A percentile compares a stretch with the other conserved stretches of the same genome.
These are phyloP conservation scores for Mythimna loreyi DNA, from an alignment of 2,888 invertebrate species.

Conservation along the genomic window DNA sequence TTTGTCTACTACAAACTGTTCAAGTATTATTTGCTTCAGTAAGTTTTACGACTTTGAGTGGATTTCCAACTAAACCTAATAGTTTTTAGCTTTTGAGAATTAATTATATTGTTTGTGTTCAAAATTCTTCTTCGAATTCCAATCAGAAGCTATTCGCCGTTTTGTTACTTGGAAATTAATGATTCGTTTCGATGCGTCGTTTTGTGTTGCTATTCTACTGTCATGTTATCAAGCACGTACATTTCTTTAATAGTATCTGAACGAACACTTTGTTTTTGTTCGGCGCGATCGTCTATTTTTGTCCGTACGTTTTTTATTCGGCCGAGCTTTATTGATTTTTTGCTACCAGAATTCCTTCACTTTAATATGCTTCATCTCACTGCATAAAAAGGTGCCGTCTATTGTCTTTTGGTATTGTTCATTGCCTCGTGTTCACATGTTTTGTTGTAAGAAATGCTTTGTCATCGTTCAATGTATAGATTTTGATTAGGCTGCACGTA, in stretches of 20 bases:
- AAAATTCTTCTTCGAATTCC: conserved; percentile 63
- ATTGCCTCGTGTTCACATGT: conserved; percentile 61
- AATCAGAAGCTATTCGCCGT: conserved; percentile 61
- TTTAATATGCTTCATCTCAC: conserved; percentile 63
- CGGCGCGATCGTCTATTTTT: conserved; percentile 58
- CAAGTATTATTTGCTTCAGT: conserved; percentile 8
- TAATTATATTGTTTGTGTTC: conserved; percentile 61
- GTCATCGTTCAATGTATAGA: conserved; percentile 64
- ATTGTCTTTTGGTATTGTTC: conserved; percentile 64
- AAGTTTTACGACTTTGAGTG: conserved; percentile 6
- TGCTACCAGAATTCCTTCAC: conserved; percentile 60
- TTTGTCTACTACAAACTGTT: conserved; percentile 10
- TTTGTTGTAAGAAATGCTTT: conserved; percentile 59
- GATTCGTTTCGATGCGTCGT: conserved; percentile 63
- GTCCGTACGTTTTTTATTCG: conserved; percentile 54
- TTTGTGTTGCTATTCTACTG: conserved; percentile 62
- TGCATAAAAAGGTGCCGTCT: conserved; percentile 62
- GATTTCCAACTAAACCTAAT: conserved; percentile 22
- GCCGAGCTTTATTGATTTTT: conserved; percentile 64
- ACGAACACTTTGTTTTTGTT: conserved; percentile 66
- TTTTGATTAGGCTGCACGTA: conserved; percentile 43
- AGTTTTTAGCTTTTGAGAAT: conserved; percentile 34
- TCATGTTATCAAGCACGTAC: conserved; percentile 69
- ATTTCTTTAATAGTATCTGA: conserved; percentile 60
- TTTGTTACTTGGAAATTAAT: conserved; percentile 65